Evolutionary conservation across 2,888 invertebrate genomes (phyloP).

Genomic region (Caenorhabditis afra): DNA sequence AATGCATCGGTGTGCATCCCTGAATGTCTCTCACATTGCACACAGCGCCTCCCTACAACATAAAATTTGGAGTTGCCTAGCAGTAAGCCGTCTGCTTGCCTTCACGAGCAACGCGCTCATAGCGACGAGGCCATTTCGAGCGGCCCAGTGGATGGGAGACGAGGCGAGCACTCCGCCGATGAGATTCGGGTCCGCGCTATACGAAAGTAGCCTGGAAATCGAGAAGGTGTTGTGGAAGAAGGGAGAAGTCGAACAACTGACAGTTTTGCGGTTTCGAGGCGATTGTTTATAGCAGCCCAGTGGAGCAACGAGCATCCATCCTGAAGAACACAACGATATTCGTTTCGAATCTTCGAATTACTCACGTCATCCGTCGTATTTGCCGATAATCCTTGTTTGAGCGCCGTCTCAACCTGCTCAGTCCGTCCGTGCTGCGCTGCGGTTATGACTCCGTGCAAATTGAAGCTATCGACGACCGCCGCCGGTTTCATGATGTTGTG

Average conservation of each 20-base stretch:
- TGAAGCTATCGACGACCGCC: constrained; percentile 26
- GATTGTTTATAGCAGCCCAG: constrained; percentile 99
- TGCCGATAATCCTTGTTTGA: constrained; percentile 54
- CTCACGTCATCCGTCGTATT: constrained; percentile 57
- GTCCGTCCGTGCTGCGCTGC: constrained; percentile 67
- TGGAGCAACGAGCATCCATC: constrained; percentile 97
- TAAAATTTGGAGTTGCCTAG: neutral
- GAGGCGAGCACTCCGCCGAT: constrained; percentile 96
- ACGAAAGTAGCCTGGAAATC: constrained; percentile 79
- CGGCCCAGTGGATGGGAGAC: constrained; percentile 98
- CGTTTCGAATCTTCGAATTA: neutral
- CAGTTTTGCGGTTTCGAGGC: constrained; percentile 81
- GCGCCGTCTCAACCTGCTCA: constrained; percentile 48
- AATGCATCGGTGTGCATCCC: constrained; percentile 82
- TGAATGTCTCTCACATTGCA: constrained; percentile 89
- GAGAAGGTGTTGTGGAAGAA: neutral
- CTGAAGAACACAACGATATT: constrained; percentile 10
- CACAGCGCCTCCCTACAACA: constrained; percentile 62
- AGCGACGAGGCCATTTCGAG: constrained; percentile 89
- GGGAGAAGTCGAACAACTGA: constrained; percentile 24
- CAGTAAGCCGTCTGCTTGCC: constrained; percentile 83
- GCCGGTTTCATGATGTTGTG: constrained; percentile 36
- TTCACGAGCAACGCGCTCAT: constrained; percentile 88
- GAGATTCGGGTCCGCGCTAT: constrained; percentile 91
- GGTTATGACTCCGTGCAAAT: constrained; percentile 48